Evolutionary conservation across 2,113 vertebrate species (phyloP), one percentile per base, ranked within the genome.

Genomic region (Gadus macrocephalus): DNA sequence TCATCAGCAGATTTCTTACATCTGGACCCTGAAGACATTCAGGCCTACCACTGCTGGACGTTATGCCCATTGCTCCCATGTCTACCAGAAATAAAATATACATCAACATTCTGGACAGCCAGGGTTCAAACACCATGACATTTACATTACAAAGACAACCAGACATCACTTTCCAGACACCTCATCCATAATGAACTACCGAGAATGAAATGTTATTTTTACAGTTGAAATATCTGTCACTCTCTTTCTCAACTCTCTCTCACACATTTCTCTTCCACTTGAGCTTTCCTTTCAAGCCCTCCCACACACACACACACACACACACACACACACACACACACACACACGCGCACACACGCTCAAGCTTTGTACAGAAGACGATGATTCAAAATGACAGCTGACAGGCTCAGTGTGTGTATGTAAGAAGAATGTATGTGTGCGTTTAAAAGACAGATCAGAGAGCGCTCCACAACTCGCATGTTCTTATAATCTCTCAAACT

Each of bases 161-260:
- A 56, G 68, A 78, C 60, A 70, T 3, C 4, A 15, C 0, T 15
- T 49, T 67, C 59, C 56, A 66, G 71, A 66, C 7, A 28, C 69
- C 53, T 71, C 49, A 64, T 70, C 28, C 49, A 58, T 66, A 67
- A 71, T 66, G 27, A 73, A 58, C 55, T 58, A n/a, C 55, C n/a
- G 55, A 58, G n/a, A 58, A 58, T n/a, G 15, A 17, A n/a, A n/a
- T 49, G 42, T 49, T 58, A 17, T 58, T 58, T 58, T 62, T 22
- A 62, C n/a, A 62, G 11, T 62, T 62, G 60, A 20, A 14, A 62
- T 20, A 2, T 25, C 17, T n/a, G 62, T 28, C 62, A 35, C 62
- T 31, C 15, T 15, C 27, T 27, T 64, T 14, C 62, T 28, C 60
- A 25, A 35, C 53, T 56, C 71, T 14, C 56, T 9, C 42, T 2